A percentile compares a stretch with the other conserved stretches of the same genome.
Conservation (phyloP, 2,888 invertebrate genomes). For the Drosophila borborema region DNA sequence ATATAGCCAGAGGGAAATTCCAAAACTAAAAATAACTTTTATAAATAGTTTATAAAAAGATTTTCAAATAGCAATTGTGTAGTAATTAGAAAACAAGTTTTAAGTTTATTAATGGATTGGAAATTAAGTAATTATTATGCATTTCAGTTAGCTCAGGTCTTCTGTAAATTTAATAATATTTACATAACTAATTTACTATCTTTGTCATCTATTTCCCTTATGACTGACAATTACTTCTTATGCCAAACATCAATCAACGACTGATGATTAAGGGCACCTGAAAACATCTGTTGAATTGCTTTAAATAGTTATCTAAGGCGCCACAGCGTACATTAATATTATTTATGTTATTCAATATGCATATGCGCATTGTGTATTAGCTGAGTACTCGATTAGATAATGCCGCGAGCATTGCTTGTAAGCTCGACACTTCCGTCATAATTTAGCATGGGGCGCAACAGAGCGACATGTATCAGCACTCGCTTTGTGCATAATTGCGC, state of each 20-base stretch:
- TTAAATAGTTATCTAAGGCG: conserved; percentile 31
- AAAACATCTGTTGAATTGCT: conserved; percentile 10
- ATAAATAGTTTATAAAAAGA: neutral
- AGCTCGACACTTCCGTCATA: conserved; percentile 70
- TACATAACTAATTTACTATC: neutral
- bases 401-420: conserved; percentile 57
- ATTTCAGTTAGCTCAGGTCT: neutral
- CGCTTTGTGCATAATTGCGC: conserved; percentile 70
- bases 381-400: conserved; percentile 61
- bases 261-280: neutral
- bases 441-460: conserved; percentile 33
- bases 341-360: conserved; percentile 21
- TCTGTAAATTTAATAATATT: neutral
- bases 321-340: conserved; percentile 15
- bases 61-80: neutral
- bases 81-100: neutral
- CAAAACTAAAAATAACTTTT: neutral
- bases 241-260: neutral
- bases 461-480: conserved; percentile 18
- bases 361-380: conserved; percentile 43
- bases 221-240: neutral
- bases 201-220: neutral
- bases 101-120: neutral
- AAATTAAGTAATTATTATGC: neutral
- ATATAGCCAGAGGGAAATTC: neutral